Base-by-base conservation (phyloP, 2,113 vertebrate genomes). In the Taxidea taxus region DNA sequence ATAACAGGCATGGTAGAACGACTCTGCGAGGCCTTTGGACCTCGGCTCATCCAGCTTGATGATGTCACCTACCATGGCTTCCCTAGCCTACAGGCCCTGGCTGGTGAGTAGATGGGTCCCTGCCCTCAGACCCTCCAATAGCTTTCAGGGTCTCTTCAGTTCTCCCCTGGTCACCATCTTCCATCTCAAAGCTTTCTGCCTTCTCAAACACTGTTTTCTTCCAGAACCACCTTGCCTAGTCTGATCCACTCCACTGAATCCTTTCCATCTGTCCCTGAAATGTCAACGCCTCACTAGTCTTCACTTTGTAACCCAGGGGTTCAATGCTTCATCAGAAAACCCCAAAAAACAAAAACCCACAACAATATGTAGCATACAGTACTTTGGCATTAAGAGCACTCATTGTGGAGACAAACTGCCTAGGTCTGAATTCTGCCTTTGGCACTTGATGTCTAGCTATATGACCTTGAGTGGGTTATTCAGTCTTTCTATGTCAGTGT, bases 1-100 rank as follows among this genome's bases (percentile, higher is more conserved):
- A 99, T 99, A 98, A 99, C 99, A 9, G 98, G 99, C 80, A 99
- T 99, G 99, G 99, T 99, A 16, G 99, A 99, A 60, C 98, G 99
- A 62, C 98, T 99, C 49, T 99, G 99, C 97, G 96, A 97, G 94
- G 97, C 99, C 54, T 99, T 99, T 0, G 99, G 99, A 4, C 93
- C 92, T 18, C 98, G 25, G 7, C 99, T 99, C 62, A 98, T 99
- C 97, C 98, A 96, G 62, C 99, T 99, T 25, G 99, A 99, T 74
- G 87, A 98, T 81, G 98, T 98, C 54, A 95, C 98, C 7, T 99
- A 99, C 97, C 97, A 99, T 4, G 98, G 99, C 47, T 99, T 99
- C 95, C 99, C 99, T 7, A 97, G 99, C 2, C 96, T 99, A 56
- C 98, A 99, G 8, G 97, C 98, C 0, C 98, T 99, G 37, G 94